A percentile compares a stretch with the other conserved stretches of the same genome.
Conservation (phyloP, 2,888 invertebrate species). For the Taenaris catops region DNA sequence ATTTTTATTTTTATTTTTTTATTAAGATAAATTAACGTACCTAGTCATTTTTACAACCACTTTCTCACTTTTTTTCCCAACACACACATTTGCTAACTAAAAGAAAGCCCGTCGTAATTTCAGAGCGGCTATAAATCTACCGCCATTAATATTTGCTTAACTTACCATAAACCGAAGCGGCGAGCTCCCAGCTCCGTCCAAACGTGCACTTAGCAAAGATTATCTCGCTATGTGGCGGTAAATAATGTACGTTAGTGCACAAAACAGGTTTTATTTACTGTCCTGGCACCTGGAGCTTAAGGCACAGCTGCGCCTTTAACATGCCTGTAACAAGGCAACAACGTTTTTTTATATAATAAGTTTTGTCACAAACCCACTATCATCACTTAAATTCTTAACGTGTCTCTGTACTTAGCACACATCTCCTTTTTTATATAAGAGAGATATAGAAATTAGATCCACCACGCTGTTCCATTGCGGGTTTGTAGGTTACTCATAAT, state of each 20-base stretch:
- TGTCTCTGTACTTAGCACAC: too few species aligned
- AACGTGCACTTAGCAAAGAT: constrained; percentile 57
- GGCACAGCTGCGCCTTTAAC: constrained; percentile 7
- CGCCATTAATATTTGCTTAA: constrained; percentile 64
- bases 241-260: constrained; percentile 48
- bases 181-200: constrained; percentile 33
- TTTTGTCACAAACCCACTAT: too few species aligned
- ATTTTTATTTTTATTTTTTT: too few species aligned
- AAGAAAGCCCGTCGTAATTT: constrained; percentile 31
- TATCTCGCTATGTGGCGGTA: constrained; percentile 49
- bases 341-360: neutral
- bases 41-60: constrained; percentile 10
- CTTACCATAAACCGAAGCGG: constrained; percentile 52
- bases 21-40: too few species aligned
- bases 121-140: constrained; percentile 49
- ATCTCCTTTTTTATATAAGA: too few species aligned
- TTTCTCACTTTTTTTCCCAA: constrained; percentile 1
- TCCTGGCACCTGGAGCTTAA: constrained; percentile 2
- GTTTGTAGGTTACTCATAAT: too few species aligned
- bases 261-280: constrained; percentile 12
- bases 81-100: constrained; percentile 11
- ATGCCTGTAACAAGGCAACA: neutral
- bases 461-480: too few species aligned
- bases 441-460: too few species aligned
- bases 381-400: too few species aligned